Percentiles rank a stretch among this genome's conserved stretches.
phyloP scores from a whole-genome alignment of 2,888 invertebrate genomes.

The Steinernema hermaphroditum region DNA sequence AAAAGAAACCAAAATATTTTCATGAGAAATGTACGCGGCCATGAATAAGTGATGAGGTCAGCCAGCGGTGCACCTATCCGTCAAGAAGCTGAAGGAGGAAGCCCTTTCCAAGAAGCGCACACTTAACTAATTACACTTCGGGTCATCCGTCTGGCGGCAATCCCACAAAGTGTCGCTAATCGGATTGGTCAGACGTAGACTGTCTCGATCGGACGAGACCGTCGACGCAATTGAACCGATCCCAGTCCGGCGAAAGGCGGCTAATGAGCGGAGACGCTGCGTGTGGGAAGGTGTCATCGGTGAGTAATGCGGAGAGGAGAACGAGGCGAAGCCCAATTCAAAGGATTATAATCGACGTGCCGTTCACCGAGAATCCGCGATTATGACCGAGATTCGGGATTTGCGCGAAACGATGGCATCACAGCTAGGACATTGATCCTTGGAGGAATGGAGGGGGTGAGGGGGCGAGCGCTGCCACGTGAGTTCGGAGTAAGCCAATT shows the following conservation, averaged over 20 bases:
- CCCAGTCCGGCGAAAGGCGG: neutral
- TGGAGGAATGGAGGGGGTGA: no score
- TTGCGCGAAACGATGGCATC: no score
- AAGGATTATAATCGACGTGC: no score
- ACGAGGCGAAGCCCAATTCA: no score
- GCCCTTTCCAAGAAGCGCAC: neutral
- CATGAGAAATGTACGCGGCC: neutral
- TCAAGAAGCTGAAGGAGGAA: neutral
- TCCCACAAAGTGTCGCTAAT: neutral
- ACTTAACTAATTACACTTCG: constrained; percentile 9
- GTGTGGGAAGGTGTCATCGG: neutral
- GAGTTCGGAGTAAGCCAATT: no score
- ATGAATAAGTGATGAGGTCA: neutral
- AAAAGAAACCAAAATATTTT: constrained; percentile 10
- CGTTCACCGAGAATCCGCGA: no score
- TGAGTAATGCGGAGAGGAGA: no score
- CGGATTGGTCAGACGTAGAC: neutral
- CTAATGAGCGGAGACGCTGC: neutral
- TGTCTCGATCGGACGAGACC: neutral
- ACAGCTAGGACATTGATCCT: no score
- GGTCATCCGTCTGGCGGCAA: neutral
- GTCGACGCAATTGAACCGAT: neutral
- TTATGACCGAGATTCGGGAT: no score
- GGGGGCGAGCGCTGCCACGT: no score
- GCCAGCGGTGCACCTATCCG: neutral